Conservation (phyloP, 2,888 invertebrate genomes). For the Phyto melanocephala region DNA sequence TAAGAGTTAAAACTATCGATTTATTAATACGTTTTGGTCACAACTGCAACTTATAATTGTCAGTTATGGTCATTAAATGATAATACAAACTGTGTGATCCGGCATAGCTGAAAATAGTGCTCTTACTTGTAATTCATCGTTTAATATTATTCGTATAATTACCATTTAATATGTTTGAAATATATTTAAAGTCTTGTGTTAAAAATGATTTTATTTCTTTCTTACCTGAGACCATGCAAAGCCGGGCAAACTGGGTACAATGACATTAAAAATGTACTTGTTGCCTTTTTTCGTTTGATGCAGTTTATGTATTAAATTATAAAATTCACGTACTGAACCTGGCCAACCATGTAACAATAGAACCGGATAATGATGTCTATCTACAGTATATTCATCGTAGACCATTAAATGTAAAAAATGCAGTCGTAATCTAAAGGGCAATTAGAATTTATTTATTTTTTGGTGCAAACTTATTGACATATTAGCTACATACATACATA, state of each 20-base stretch:
- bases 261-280: conserved; percentile 82
- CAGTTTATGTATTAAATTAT: conserved; percentile 86
- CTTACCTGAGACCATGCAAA: conserved; percentile 78
- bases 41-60: too few relatives aligned
- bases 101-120: too few relatives aligned
- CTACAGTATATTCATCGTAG: conserved; percentile 74
- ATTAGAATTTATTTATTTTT: neutral
- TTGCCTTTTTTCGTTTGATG: conserved; percentile 78
- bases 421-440: conserved; percentile 79
- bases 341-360: conserved; percentile 93
- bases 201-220: too few relatives aligned
- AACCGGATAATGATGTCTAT: conserved; percentile 76
- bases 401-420: conserved; percentile 86
- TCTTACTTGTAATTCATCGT: too few relatives aligned
- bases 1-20: too few relatives aligned
- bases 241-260: conserved; percentile 80
- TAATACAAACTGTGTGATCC: too few relatives aligned
- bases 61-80: too few relatives aligned
- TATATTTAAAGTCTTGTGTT: too few relatives aligned
- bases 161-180: too few relatives aligned
- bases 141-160: too few relatives aligned
- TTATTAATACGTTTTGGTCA: neutral
- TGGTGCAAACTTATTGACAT: too few relatives aligned
- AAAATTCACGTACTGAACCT: conserved; percentile 91
- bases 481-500: neutral